Evolutionary conservation across 2,797 vertebrate genomes (phyloP).

Genomic region (Falco concolor): DNA sequence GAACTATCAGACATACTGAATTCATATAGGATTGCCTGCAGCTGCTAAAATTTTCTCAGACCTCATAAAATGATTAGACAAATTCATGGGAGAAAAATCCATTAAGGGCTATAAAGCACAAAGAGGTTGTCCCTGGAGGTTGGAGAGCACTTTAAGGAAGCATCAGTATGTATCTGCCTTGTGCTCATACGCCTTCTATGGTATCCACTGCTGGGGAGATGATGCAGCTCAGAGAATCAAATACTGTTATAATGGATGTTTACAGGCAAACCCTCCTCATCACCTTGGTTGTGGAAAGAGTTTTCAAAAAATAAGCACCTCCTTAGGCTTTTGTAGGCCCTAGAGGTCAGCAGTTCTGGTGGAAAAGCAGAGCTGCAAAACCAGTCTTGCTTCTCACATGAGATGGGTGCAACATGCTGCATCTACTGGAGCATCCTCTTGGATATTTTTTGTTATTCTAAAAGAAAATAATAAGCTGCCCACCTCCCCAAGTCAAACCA

Average conservation of each 20-base stretch:
- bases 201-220: not conserved
- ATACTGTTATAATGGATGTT: not conserved
- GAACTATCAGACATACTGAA: not conserved
- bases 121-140: not conserved
- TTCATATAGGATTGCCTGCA: not conserved
- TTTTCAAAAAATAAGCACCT: not conserved
- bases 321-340: not conserved
- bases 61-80: constrained; percentile 24
- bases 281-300: not conserved
- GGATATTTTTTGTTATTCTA: not conserved
- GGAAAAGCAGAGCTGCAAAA: not conserved
- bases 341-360: not conserved
- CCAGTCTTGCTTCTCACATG: not conserved
- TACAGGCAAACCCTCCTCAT: not conserved
- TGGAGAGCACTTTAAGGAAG: not conserved
- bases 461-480: not conserved
- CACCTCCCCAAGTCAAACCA: not conserved
- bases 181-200: not conserved
- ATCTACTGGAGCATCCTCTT: not conserved
- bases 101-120: constrained; percentile 7
- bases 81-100: constrained; percentile 12
- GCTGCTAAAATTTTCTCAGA: not conserved
- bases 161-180: rapidly evolving
- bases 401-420: not conserved
- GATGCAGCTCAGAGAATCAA: not conserved